phyloP scores from a whole-genome alignment of 2,888 invertebrate genomes.

The Calliopum simillimum region DNA sequence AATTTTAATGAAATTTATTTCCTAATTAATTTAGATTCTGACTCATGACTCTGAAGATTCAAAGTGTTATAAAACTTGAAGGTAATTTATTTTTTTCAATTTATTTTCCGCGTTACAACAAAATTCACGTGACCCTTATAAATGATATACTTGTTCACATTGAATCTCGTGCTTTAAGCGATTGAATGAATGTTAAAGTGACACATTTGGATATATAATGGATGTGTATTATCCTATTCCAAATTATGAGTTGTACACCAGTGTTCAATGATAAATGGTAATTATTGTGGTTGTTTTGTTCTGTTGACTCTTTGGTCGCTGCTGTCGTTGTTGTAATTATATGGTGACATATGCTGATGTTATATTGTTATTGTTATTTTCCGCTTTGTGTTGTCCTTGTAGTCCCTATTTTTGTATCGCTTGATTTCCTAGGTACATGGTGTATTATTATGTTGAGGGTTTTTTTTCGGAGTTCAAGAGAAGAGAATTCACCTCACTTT shows the following conservation, averaged over 20 bases:
- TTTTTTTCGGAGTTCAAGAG: neutral
- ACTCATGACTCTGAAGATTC: too few species aligned
- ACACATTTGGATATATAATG: neutral
- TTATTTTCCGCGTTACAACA: too few species aligned
- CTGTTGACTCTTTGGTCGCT: neutral
- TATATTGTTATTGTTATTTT: neutral
- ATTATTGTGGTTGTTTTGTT: slow-evolving; percentile 19
- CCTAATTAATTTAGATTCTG: too few species aligned
- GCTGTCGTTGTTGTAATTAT: slow-evolving; percentile 13
- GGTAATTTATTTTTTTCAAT: too few species aligned
- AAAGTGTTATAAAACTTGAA: too few species aligned
- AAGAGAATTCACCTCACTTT: too few species aligned
- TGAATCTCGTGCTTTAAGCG: neutral
- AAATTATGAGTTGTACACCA: slow-evolving; percentile 1
- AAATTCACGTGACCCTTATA: too few species aligned
- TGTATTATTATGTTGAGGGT: slow-evolving; percentile 16
- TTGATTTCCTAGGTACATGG: neutral
- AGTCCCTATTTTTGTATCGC: neutral
- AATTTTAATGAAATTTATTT: too few species aligned
- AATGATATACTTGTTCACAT: too few species aligned
- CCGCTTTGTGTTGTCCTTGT: neutral
- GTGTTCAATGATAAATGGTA: slow-evolving; percentile 11
- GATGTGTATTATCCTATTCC: neutral
- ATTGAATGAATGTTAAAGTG: neutral
- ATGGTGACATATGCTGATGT: slow-evolving; percentile 10